A percentile compares a stretch with the other conserved stretches of the same genome.
Evolutionary conservation across 2,113 vertebrate species (phyloP).

Genomic region (Caranx ignobilis): DNA sequence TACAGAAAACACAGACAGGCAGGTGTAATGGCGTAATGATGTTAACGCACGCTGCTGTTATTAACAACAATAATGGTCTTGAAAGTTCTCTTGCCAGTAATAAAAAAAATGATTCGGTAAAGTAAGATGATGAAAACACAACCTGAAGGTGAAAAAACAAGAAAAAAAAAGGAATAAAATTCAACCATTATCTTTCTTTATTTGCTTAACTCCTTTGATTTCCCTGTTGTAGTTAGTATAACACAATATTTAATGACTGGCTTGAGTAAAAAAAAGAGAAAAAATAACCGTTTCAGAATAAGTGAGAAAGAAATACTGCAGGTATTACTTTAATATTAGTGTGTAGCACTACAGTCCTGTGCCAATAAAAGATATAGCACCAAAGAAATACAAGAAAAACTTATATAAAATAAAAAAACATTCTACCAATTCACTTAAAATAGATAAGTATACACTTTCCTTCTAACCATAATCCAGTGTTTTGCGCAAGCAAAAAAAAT

Average conservation of each 20-base stretch:
- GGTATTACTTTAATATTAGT: neutral
- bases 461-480: conserved; percentile 13
- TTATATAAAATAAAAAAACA: conserved; percentile 39
- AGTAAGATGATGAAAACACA: neutral
- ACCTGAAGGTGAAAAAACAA: neutral
- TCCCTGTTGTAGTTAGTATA: neutral
- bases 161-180: neutral
- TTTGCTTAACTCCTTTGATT: neutral
- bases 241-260: too few relatives aligned
- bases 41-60: neutral
- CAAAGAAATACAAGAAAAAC: conserved; percentile 48
- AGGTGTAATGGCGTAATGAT: neutral
- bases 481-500: conserved; percentile 36
- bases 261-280: neutral
- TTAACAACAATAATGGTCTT: neutral
- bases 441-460: neutral
- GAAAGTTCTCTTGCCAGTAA: neutral
- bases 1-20: conserved; percentile 10
- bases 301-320: neutral
- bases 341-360: conserved; percentile 7
- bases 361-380: conserved; percentile 43
- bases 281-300: neutral
- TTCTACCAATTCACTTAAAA: conserved; percentile 35
- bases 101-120: neutral
- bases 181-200: neutral